Evolutionary conservation across 1,140 invertebrate genomes (phyloP).

Genomic region (Drosophila orena): DNA sequence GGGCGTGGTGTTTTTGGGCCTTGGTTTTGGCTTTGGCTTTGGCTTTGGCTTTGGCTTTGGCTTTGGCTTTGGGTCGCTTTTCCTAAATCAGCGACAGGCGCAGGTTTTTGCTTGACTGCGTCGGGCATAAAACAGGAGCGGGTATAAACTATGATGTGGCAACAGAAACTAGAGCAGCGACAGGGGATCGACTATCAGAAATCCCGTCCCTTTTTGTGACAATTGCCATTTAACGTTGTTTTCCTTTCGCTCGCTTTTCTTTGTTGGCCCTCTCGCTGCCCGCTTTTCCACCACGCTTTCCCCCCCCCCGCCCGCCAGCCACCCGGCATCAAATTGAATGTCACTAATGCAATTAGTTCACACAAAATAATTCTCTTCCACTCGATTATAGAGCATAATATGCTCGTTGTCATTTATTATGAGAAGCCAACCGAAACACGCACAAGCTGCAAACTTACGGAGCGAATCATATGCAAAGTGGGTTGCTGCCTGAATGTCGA

Average conservation of each 20-base stretch:
- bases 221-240: constrained; percentile 77
- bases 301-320: not conserved
- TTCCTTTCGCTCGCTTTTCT: constrained; percentile 17
- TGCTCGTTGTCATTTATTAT: constrained; percentile 76
- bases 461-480: constrained; percentile 64
- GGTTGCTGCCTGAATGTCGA: not conserved
- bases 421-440: constrained; percentile 30
- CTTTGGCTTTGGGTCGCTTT: constrained; percentile 28
- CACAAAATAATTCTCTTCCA: constrained; percentile 84
- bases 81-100: constrained; percentile 74
- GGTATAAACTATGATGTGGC: constrained; percentile 54
- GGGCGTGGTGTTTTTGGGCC: constrained; percentile 9
- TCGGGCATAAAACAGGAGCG: constrained; percentile 33
- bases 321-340: constrained; percentile 77
- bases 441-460: constrained; percentile 14
- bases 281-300: not conserved
- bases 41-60: constrained; percentile 12
- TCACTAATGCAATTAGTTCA: constrained; percentile 84
- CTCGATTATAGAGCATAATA: constrained; percentile 80
- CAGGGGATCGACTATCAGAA: constrained; percentile 49
- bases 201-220: constrained; percentile 54
- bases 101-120: constrained; percentile 73
- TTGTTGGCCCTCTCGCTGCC: constrained; percentile 10
- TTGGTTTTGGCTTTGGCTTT: constrained; percentile 10
- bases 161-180: constrained; percentile 54